Evolutionary conservation across 2,888 invertebrate species (phyloP), one percentile per base, ranked within the genome.

Genomic region (Alsophila aescularia): DNA sequence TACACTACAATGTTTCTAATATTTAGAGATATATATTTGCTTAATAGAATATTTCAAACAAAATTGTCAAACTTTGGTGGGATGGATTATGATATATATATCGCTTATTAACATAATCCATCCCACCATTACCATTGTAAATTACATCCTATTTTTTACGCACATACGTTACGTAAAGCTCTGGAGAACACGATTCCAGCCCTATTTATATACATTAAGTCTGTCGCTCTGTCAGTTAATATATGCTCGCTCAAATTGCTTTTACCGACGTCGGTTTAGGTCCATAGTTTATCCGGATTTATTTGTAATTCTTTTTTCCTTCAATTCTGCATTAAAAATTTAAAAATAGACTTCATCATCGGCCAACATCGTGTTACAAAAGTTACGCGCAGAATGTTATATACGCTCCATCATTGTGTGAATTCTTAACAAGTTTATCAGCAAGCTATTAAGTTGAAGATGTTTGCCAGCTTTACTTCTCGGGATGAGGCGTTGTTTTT

Each of bases 381-480:
- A 68, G 64, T 58, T 67, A 67, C 67, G 67, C 60, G 66, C 58
- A 62, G 72, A 73, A 75, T 77, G 62, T 73, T 68, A 71, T 72
- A 69, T 67, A 66, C 62, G 66, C 56, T 60, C 57, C 65, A 62
- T 62, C 60, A 60, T 61, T 49, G 37, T 55, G 52, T 62, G 66
- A 75, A 73, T 72, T 65, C 63, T 71, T 58, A 67, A 69, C 66
- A 64, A 70, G 67, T 69, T 67, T 66, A 58, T 52, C 15, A 48
- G 42, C 18, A 32, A 53, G 42, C 42, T 48, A 52, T 51, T 51
- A 37, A 44, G 21, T 39, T 52, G 32, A 31, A 35, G 18, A 13
- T 18, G 18, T 14, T 45, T 12, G 71, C 16, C 31, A 32, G 16
- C 31, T 42, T 42, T 40, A 27, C 24, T 53, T 52, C 51, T 50